These are phyloP conservation scores for Frankliniella fusca DNA, from an alignment of 2,888 invertebrate genomes.

Conservation along the genomic window DNA sequence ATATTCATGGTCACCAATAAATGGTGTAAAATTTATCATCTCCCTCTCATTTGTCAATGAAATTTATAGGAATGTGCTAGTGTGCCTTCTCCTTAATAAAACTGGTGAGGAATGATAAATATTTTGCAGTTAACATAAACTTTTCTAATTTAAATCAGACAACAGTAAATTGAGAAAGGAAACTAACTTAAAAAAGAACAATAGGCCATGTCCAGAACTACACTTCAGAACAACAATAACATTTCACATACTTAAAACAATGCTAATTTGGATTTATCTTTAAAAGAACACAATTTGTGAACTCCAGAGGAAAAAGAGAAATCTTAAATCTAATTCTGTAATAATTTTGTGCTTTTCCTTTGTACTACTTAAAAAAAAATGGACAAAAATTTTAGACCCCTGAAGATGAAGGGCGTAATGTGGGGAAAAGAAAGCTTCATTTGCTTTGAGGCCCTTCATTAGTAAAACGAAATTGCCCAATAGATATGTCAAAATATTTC, in stretches of 20 bases:
- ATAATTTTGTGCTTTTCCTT: background rate
- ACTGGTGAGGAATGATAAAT: slow-evolving; percentile 1
- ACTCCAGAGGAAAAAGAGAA: background rate
- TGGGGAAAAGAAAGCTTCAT: too few species aligned
- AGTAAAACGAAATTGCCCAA: too few species aligned
- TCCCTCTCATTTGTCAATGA: too few species aligned
- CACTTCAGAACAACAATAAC: background rate
- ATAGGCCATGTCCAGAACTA: background rate
- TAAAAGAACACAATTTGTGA: background rate
- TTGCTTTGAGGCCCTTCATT: too few species aligned
- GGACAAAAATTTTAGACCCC: background rate
- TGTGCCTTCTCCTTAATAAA: background rate
- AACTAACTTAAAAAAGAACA: background rate
- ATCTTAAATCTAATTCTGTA: background rate
- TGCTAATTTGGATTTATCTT: too few species aligned
- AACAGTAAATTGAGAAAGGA: background rate
- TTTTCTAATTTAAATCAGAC: background rate
- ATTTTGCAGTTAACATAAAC: background rate
- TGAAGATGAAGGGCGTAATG: too few species aligned
- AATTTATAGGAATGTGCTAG: background rate
- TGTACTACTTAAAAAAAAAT: background rate
- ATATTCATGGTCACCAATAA: too few species aligned
- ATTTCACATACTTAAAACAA: background rate
- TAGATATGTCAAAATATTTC: too few species aligned
- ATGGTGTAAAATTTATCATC: too few species aligned